Percentiles rank a stretch among this genome's conserved stretches.
These are phyloP conservation scores for Melipona bicolor DNA, from an alignment of 2,888 invertebrate species.

Conservation along the genomic window DNA sequence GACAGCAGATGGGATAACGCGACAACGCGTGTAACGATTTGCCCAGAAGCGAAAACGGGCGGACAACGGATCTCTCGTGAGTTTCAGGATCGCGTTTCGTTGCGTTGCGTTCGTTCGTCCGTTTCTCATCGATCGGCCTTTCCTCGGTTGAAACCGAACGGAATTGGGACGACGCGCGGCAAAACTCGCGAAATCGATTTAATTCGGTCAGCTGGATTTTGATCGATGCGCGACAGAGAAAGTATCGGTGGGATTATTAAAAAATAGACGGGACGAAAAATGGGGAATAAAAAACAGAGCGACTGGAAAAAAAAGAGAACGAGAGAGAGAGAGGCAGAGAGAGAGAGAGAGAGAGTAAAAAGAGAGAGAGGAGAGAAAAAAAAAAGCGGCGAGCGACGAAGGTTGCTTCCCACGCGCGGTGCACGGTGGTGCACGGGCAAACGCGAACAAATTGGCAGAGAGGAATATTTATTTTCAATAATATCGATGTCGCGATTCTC, in stretches of 20 bases:
- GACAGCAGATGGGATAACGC: neutral
- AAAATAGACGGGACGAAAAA: constrained; percentile 38
- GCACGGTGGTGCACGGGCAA: constrained; percentile 23
- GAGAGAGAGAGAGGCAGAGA: neutral
- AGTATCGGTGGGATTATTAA: constrained; percentile 42
- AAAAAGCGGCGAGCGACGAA: constrained; percentile 14
- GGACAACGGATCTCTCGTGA: too few relatives aligned
- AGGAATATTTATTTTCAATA: constrained; percentile 62
- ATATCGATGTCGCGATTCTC: constrained; percentile 50
- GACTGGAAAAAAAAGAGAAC: neutral
- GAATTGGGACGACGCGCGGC: constrained; percentile 30
- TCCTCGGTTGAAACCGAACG: constrained; percentile 21
- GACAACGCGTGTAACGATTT: neutral
- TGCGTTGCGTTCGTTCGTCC: neutral
- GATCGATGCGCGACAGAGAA: constrained; percentile 57
- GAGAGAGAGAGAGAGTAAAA: neutral
- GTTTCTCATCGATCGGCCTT: constrained; percentile 6
- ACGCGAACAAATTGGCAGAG: constrained; percentile 37
- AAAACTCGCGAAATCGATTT: constrained; percentile 43
- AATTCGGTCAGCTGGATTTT: constrained; percentile 57
- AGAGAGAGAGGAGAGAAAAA: neutral
- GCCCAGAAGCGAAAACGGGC: constrained; percentile 17
- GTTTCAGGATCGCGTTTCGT: neutral
- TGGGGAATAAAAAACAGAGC: constrained; percentile 24
- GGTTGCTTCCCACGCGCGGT: constrained; percentile 25